Base-by-base conservation (phyloP, 2,888 invertebrate species). In the Osmoderma eremita region DNA sequence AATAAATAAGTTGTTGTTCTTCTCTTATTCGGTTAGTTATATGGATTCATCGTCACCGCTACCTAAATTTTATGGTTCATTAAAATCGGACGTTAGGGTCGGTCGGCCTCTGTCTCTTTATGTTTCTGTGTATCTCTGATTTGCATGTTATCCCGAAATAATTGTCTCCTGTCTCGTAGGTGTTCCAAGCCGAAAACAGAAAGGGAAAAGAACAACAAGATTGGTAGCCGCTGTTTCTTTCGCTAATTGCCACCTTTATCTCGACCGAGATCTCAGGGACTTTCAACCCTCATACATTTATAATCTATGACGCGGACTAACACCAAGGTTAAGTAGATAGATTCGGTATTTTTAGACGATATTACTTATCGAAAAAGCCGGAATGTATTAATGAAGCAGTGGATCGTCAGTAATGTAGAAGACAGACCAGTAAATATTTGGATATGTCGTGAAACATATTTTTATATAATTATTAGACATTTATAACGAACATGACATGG, bases 141-240 rank as follows among this genome's bases (percentile, higher is more conserved):
- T 76, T 76, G 76, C 76, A 76, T 77, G 75, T 75, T 71, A 72
- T 67, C 74, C 73, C 69, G 69, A 74, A 75, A 74, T 75, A 72
- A 65, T 54, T 65, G 65, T 65, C 65, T 22, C 30, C 53, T 48
- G 48, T 61, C 58, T 61, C 58, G 45, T 61, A 61, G 58, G 45
- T 61, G 58, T 45, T 45, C 58, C 54, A 36, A 49, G 15, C 49
- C 56, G 42, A 56, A 65, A 45, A 42, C 36, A 56, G 38, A 65
- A 18, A 22, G 39, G 51, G 54, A 12, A 38, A 54, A 54, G 45
- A 30, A 30, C 30, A 10, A 30, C 30, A 30, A 18, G 24, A 39
- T 38, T 51, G 48, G 50, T 63, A 54, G 49, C 58, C 58, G 58
- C 58, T 61, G 58, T 61, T 61, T 48, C 58, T 61, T 61, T 61